Evolutionary conservation across 2,888 invertebrate genomes (phyloP).

Genomic region (Phymatocera aterrima): DNA sequence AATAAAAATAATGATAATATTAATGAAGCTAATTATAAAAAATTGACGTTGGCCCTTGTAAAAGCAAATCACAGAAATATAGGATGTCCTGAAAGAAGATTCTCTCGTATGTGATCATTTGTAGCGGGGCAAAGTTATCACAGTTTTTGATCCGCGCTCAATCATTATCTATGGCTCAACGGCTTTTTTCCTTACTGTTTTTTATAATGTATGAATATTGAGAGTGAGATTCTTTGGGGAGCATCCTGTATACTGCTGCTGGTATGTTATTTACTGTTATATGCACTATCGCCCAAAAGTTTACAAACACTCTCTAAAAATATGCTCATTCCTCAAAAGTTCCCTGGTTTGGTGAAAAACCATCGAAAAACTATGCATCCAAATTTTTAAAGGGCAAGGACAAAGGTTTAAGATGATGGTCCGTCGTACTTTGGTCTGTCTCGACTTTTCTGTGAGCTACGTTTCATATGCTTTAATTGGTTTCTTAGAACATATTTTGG

Average conservation of each 20-base stretch:
- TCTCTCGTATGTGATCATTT: not conserved
- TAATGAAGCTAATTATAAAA: not conserved
- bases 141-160: not conserved
- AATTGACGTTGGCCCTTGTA: slow-evolving; percentile 14
- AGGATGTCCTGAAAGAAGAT: not conserved
- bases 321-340: no score
- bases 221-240: not conserved
- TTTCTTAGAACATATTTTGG: no score
- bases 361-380: no score
- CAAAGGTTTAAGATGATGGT: no score
- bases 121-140: not conserved
- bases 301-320: no score
- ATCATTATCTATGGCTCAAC: no score
- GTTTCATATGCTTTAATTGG: no score
- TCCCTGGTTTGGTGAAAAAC: no score
- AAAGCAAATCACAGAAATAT: slow-evolving; percentile 3
- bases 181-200: not conserved
- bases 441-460: no score
- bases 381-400: no score
- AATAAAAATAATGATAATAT: no score
- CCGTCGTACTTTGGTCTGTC: no score
- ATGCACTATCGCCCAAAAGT: not conserved
- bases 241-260: slow-evolving; percentile 27
- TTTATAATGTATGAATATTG: not conserved
- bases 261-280: slow-evolving; percentile 33